These are phyloP conservation scores for Aegotheles bennettii DNA, from an alignment of 2,113 vertebrate species.

Conservation along the genomic window DNA sequence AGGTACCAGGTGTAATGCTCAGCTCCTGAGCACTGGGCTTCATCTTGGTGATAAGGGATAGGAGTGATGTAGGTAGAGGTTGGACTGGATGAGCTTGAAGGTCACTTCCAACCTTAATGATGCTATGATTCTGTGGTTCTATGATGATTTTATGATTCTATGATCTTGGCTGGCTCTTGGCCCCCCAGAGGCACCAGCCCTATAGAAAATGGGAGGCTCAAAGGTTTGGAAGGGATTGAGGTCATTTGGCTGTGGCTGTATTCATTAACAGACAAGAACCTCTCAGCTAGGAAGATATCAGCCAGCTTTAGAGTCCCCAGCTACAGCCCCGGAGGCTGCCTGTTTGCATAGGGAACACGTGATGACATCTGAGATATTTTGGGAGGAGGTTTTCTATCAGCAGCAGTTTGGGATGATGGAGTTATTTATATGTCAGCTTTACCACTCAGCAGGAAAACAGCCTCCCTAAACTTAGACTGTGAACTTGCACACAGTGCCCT, in stretches of 20 bases:
- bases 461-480: neutral
- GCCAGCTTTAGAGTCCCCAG: neutral
- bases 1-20: neutral
- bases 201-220: neutral
- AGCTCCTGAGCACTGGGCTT: no score
- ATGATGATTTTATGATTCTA: no score
- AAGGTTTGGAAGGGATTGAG: neutral
- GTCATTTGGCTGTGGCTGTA: neutral
- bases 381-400: slow-evolving; percentile 14
- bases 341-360: neutral
- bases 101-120: no score
- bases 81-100: no score
- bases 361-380: neutral
- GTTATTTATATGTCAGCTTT: slow-evolving; percentile 6
- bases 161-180: neutral
- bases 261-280: neutral
- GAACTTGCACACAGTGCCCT: neutral
- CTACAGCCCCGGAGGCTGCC: neutral
- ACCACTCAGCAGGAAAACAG: neutral
- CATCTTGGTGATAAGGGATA: no score
- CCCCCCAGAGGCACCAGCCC: neutral
- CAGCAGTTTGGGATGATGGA: neutral
- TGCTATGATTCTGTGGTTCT: no score
- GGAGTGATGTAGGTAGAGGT: no score
- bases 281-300: neutral